Percentiles rank a stretch among this genome's conserved stretches.
Conservation (phyloP, 2,113 vertebrate genomes). For the Sprattus sprattus region DNA sequence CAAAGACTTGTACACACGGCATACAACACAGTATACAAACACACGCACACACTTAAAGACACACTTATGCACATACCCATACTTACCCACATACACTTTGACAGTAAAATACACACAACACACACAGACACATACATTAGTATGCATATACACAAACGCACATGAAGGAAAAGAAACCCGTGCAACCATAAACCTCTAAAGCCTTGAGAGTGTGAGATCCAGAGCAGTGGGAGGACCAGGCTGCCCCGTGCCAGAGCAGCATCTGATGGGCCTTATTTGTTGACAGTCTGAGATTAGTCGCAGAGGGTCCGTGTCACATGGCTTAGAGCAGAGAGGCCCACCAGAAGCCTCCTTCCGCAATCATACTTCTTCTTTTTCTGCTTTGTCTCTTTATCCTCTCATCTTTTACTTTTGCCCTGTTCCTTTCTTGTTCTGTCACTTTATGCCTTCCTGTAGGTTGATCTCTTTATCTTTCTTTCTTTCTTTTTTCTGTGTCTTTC, state of each 20-base stretch:
- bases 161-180: background rate
- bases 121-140: background rate
- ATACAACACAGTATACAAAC: too few relatives aligned
- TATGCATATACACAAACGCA: background rate
- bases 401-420: too few relatives aligned
- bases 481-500: too few relatives aligned
- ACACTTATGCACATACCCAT: too few relatives aligned
- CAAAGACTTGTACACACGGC: too few relatives aligned
- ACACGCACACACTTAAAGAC: too few relatives aligned
- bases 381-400: too few relatives aligned
- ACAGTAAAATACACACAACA: background rate
- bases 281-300: constrained; percentile 74
- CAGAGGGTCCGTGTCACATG: constrained; percentile 67
- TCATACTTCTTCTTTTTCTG: background rate
- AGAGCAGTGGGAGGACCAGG: constrained; percentile 67
- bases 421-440: too few relatives aligned
- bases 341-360: constrained; percentile 31
- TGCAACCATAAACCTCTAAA: constrained; percentile 45
- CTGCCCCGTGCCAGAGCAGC: constrained; percentile 71
- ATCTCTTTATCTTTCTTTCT: too few relatives aligned
- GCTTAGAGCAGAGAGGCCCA: constrained; percentile 57
- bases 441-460: too few relatives aligned
- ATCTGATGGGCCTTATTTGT: constrained; percentile 79
- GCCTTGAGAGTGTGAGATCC: constrained; percentile 63
- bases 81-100: background rate